Evolutionary conservation across 2,113 vertebrate species (phyloP).

Genomic region (Glareola pratincola): DNA sequence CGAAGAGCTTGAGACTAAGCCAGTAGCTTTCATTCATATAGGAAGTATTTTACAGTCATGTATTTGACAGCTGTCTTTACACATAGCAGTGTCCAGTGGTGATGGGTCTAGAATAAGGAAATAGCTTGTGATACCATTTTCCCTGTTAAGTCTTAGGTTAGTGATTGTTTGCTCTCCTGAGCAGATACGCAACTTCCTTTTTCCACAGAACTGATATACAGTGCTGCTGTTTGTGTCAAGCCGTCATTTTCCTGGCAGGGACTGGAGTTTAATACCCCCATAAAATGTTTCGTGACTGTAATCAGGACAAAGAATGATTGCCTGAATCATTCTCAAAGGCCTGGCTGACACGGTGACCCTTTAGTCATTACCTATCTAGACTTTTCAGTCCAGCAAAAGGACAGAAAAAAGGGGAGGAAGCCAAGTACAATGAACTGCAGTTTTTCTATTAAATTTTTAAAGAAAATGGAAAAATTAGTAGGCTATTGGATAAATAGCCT

Average conservation of each 20-base stretch:
- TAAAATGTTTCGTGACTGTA: not conserved
- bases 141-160: no score
- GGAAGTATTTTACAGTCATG: not conserved
- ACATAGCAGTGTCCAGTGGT: rapidly evolving
- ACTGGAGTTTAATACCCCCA: not conserved
- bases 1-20: not conserved
- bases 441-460: not conserved
- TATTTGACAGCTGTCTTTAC: not conserved
- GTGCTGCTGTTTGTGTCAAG: rapidly evolving
- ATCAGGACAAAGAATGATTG: not conserved
- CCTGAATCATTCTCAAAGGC: not conserved
- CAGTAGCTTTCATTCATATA: not conserved
- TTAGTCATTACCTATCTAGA: rapidly evolving
- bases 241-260: not conserved
- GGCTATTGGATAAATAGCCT: not conserved
- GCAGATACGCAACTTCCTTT: not conserved
- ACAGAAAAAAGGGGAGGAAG: not conserved
- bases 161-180: rapidly evolving
- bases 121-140: not conserved
- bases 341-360: not conserved
- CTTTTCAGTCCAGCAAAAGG: not conserved
- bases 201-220: not conserved
- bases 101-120: not conserved
- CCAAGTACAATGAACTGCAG: not conserved
- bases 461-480: not conserved